A percentile compares a stretch with the other conserved stretches of the same genome.
Conservation (phyloP, 92 coral and sea anemone species). For the Virgularia gustaviana region DNA sequence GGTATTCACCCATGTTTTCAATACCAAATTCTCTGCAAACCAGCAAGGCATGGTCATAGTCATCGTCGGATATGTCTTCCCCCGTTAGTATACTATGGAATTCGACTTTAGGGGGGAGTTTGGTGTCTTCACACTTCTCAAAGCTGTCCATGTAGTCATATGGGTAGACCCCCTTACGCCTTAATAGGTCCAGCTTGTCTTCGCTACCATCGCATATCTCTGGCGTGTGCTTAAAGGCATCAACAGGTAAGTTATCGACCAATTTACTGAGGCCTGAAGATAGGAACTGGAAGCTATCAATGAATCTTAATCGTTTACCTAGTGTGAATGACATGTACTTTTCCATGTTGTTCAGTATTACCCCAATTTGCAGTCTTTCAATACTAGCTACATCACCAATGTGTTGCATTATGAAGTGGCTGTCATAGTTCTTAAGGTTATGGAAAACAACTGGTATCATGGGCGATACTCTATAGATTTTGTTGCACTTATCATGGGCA, state of each 20-base stretch:
- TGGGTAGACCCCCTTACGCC: conserved; percentile 3
- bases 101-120: background rate
- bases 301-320: background rate
- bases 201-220: background rate
- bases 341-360: background rate
- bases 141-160: background rate
- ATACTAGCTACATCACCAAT: conserved; percentile 14
- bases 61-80: background rate
- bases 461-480: conserved; percentile 23
- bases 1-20: conserved; percentile 15
- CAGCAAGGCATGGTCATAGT: background rate
- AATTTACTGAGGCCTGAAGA: background rate
- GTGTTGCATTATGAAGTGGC: conserved; percentile 38
- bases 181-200: background rate
- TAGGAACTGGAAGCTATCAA: background rate
- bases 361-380: background rate
- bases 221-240: background rate
- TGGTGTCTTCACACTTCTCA: background rate
- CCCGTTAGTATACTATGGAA: conserved; percentile 5
- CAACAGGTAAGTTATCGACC: background rate
- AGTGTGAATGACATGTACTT: background rate
- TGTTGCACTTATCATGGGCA: conserved; percentile 43
- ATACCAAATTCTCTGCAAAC: background rate
- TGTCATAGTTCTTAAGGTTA: conserved; percentile 34
- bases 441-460: conserved; percentile 43